A percentile compares a stretch with the other conserved stretches of the same genome.
phyloP scores from a whole-genome alignment of 2,113 vertebrate genomes.

The Rhineura floridana region DNA sequence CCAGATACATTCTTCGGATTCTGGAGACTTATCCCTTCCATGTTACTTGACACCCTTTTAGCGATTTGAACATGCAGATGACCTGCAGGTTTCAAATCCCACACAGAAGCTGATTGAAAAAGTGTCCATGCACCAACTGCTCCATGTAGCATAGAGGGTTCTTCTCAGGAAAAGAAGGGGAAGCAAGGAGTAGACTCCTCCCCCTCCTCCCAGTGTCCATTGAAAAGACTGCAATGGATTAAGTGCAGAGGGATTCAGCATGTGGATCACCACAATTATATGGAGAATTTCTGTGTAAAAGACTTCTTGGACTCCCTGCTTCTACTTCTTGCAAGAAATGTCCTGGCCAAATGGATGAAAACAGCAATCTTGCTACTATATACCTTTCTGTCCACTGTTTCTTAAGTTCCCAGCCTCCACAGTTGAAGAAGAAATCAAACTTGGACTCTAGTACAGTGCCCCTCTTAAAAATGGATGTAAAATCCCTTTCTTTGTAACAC shows the following conservation, averaged over 20 bases:
- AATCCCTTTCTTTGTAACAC: not conserved
- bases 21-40: not conserved
- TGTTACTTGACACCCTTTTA: not conserved
- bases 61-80: not conserved
- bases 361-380: not conserved
- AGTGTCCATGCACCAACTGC: not conserved
- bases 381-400: not conserved
- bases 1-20: conserved; percentile 3
- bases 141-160: not conserved
- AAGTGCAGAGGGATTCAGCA: not conserved
- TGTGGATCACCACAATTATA: not conserved
- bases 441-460: not conserved
- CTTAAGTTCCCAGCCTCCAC: not conserved
- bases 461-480: not conserved
- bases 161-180: too few relatives aligned
- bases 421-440: conserved; percentile 2
- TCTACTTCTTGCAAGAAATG: not conserved
- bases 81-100: not conserved
- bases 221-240: too few relatives aligned
- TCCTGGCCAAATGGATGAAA: not conserved
- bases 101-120: not conserved
- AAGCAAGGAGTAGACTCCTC: too few relatives aligned
- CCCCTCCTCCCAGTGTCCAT: too few relatives aligned
- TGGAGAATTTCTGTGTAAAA: not conserved
- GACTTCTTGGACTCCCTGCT: not conserved